Base-by-base conservation (phyloP, 2,888 invertebrate species). In the Sphinx pinastri region DNA sequence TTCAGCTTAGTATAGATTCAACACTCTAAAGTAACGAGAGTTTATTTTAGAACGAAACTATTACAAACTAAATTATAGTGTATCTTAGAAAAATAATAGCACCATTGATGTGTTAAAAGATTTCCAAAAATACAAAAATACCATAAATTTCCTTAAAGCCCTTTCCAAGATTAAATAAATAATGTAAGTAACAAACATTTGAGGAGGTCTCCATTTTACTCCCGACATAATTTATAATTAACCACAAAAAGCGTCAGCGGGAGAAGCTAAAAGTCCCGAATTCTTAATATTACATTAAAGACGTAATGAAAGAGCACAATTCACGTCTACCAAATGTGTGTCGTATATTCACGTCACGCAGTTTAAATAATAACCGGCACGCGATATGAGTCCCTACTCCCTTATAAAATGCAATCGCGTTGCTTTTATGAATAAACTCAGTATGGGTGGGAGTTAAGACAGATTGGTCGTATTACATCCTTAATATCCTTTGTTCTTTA, bases 381-480 rank as follows among this genome's bases (percentile, higher is more conserved):
- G 63, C 49, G 63, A 63, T 49, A 49, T 63, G 49, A 19, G 63
- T 63, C 47, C 55, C 55, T 55, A 19, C 49, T 63, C 47, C 55
- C 55, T 55, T 63, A 63, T 63, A 63, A 63, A 63, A 49, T 63
- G 45, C 45, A 60, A 60, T 47, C n/a, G 47, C 45, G 45, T 45
- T 47, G 60, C 38, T 60, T 60, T 60, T 47, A 63, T 49, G 63
- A 63, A 63, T 63, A 63, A 63, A 63, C 49, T 63, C 47, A 63
- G 45, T 60, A 47, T 16, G 60, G 10, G 16, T 60, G 63, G 19
- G 49, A 19, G 19, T 19, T 47, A 16, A 49, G 63, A 63, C 63
- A 63, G 63, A 63, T 63, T 63, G 49, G 63, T 13, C 63, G 63
- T 63, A 63, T 63, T 63, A 63, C 31, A 63, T 10, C 5, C 63